Base-by-base conservation (phyloP, 2,113 vertebrate species). In the Pelodiscus sinensis region DNA sequence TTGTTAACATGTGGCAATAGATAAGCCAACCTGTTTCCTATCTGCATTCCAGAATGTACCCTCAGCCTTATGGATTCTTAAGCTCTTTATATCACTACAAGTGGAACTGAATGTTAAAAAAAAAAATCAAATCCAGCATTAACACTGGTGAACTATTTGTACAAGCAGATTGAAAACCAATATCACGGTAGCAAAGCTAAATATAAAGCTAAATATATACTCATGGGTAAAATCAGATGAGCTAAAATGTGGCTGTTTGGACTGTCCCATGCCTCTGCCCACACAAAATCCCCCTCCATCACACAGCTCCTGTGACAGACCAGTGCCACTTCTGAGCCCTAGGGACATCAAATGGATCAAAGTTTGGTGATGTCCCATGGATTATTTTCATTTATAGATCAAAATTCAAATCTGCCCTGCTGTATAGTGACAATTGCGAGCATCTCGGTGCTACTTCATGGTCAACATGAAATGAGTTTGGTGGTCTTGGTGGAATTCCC, bases 391-490 rank as follows among this genome's bases (percentile, higher is more conserved):
- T 9, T 16, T 81, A 57, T 75, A 91, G n/a, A 27, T 0, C 57
- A 7, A 4, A 29, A 27, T 35, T 35, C 57, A 52, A 60, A 57
- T 8, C 60, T 88, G 68, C 16, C 57, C 58, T 12, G 38, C 13
- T 77, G 8, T 50, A 50, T 15, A 77, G 21, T 13, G 11, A 71
- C 6, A 50, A 10, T 21, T 77, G 51, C 7, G 35, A 35, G 87
- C 6, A 18, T 35, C 77, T 50, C 60, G 4, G 21, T 18, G 79
- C 4, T 60, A 57, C 0, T 0, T 31, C 1, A 29, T 0, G 16
- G 62, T 31, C 24, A 58, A 22, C 0, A 27, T 56, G 78, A 44
- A 22, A 35, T 56, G 0, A 29, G 2, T 44, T n/a, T 75, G 90
- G 38, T 68, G 8, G 16, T 10, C 25, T 4, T 50, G 14, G 73